A percentile compares a stretch with the other conserved stretches of the same genome.
Evolutionary conservation across 2,797 vertebrate genomes (phyloP).

Genomic region (Anniella stebbinsi): DNA sequence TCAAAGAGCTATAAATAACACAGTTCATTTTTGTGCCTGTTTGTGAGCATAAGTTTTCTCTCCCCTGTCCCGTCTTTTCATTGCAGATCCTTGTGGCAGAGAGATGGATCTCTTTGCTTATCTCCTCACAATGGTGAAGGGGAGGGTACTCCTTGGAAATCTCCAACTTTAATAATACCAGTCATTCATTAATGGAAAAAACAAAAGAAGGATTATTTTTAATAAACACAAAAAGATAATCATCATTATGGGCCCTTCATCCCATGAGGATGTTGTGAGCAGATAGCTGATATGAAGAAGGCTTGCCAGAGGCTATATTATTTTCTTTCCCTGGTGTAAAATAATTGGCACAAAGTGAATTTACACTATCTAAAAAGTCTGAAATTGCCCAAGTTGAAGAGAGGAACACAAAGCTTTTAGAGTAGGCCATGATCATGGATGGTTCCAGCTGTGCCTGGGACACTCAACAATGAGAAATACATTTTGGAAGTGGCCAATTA

Average conservation of each 20-base stretch:
- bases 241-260: background rate
- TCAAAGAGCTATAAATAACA: background rate
- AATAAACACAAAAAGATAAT: conserved; percentile 38
- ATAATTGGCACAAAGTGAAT: conserved; percentile 2
- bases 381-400: conserved; percentile 8
- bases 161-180: conserved; percentile 18
- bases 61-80: background rate
- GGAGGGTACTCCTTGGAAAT: conserved; percentile 20
- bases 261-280: background rate
- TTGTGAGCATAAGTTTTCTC: background rate
- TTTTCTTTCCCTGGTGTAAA: background rate
- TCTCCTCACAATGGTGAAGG: conserved; percentile 7
- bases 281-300: background rate
- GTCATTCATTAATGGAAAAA: conserved; percentile 44
- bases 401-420: background rate
- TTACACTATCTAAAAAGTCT: conserved; percentile 11
- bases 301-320: background rate
- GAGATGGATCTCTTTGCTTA: conserved; percentile 46
- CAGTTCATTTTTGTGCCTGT: background rate
- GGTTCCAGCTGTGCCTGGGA: background rate
- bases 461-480: background rate
- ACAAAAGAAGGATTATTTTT: conserved; percentile 45
- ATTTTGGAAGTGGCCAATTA: background rate
- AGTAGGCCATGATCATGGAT: background rate
- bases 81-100: conserved; percentile 10